Evolutionary conservation across 2,888 invertebrate genomes (phyloP), one percentile per base, ranked within the genome.

Genomic region (Bellardia bayeri): DNA sequence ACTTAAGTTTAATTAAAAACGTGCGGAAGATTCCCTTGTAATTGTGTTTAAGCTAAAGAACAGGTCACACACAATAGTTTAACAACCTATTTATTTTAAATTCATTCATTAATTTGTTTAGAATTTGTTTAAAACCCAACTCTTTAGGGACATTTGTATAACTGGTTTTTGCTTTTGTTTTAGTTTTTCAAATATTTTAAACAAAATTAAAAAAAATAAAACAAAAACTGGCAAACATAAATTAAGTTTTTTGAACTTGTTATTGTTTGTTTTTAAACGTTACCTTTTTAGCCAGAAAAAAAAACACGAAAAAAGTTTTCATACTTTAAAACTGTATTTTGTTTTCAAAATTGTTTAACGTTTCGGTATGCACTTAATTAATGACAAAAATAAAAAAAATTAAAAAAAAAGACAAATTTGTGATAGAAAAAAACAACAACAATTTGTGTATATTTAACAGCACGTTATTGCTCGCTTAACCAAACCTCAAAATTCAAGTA

Each of bases 341-440:
- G 9, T n/a, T 37, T 49, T 56, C 23, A 54, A 23, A n/a, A 54
- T 16, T 4, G 16, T 40, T 71, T 33, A 30, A 58, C 30, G n/a
- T 58, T 45, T 66, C 58, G 74, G 66, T 23, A 68, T 82, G 82
- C 68, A 74, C 45, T 63, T 64, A 72, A 72, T 81, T 72, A 72
- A 51, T 58, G 30, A 51, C 16, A 33, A 56, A 54, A 23, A 23
- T 23, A 23, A 23, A 23, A 23, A 23, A 23, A 66, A 14, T 7
- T 11, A n/a, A 14, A 37, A 69, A 58, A 58, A 11, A 16, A 33
- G 40, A 42, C 16, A 54, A 58, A 30, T 58, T 58, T 9, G 11
- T 33, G 30, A 42, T 54, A 81, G 69, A 76, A 49, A 49, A 49
- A 49, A 51, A 66, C 37, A 16, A 64, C 13, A 76, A 37, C 7